Evolutionary conservation across 23 tunicate genomes (phyloP).

Genomic region (Phallusia fumigata): DNA sequence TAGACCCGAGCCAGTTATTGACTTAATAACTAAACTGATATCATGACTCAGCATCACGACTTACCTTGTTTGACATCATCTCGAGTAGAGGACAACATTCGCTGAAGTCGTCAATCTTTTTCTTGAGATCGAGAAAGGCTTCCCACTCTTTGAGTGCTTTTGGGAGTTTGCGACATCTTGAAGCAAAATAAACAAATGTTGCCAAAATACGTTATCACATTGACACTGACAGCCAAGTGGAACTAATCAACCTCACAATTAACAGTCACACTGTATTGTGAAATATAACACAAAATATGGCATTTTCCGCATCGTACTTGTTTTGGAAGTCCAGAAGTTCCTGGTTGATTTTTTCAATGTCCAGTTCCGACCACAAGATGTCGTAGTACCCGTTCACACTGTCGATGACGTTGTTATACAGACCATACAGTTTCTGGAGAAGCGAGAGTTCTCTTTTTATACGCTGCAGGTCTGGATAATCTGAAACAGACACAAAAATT

Average conservation of each 20-base stretch:
- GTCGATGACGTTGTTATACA: constrained; percentile 96
- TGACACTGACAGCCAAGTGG: background rate
- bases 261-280: background rate
- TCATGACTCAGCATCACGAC: background rate
- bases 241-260: too few species aligned
- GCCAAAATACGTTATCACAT: background rate
- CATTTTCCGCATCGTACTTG: constrained; percentile 36
- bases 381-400: constrained; percentile 97
- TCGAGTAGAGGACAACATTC: constrained; percentile 95
- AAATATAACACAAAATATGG: background rate
- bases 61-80: constrained; percentile 90
- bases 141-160: constrained; percentile 95
- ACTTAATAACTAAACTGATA: too few species aligned
- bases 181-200: too few species aligned
- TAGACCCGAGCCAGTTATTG: too few species aligned
- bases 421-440: constrained; percentile 91
- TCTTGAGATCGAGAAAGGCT: constrained; percentile 91
- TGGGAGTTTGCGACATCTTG: constrained; percentile 94
- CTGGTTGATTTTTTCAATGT: constrained; percentile 93
- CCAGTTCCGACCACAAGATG: constrained; percentile 94
- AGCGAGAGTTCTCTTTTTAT: constrained; percentile 85
- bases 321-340: constrained; percentile 95
- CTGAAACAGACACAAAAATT: too few species aligned
- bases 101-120: constrained; percentile 92
- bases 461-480: constrained; percentile 90